Evolutionary conservation across 2,113 vertebrate species (phyloP).

Genomic region (Lasiurus borealis): DNA sequence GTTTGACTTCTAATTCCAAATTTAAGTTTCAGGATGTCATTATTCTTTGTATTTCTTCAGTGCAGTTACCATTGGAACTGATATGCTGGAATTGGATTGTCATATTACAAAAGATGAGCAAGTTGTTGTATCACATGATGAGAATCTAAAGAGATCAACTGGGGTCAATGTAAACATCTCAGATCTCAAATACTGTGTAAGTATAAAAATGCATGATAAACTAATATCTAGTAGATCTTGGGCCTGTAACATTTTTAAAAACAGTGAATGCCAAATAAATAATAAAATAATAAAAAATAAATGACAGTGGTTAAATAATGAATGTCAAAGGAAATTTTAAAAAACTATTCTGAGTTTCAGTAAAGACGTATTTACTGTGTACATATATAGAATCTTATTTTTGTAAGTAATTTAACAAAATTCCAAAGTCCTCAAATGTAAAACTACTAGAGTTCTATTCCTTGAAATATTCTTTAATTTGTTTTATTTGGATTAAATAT

Average conservation of each 20-base stretch:
- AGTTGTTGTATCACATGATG: conserved; percentile 97
- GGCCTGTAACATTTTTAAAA: neutral
- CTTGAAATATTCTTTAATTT: neutral
- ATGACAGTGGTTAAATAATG: conserved; percentile 23
- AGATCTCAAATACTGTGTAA: conserved; percentile 93
- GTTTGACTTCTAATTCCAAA: conserved; percentile 42
- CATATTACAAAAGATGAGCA: conserved; percentile 97
- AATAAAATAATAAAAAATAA: neutral
- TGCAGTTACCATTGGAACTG: conserved; percentile 95
- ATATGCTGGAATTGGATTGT: conserved; percentile 99
- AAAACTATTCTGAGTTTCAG: conserved; percentile 4
- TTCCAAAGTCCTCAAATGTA: conserved; percentile 11
- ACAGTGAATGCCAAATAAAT: neutral
- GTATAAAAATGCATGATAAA: conserved; percentile 83
- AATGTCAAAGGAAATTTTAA: neutral
- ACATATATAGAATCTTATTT: conserved; percentile 27
- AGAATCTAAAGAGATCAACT: conserved; percentile 93
- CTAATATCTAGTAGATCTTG: neutral
- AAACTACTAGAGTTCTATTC: conserved; percentile 17
- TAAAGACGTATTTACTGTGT: neutral
- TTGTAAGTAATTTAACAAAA: conserved; percentile 52
- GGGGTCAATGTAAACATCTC: conserved; percentile 92
- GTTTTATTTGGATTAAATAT: conserved; percentile 39
- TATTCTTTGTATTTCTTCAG: conserved; percentile 84
- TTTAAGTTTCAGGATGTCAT: conserved; percentile 11